Evolutionary conservation across 2,797 vertebrate species (phyloP).

Genomic region (Holocentrus rufus): DNA sequence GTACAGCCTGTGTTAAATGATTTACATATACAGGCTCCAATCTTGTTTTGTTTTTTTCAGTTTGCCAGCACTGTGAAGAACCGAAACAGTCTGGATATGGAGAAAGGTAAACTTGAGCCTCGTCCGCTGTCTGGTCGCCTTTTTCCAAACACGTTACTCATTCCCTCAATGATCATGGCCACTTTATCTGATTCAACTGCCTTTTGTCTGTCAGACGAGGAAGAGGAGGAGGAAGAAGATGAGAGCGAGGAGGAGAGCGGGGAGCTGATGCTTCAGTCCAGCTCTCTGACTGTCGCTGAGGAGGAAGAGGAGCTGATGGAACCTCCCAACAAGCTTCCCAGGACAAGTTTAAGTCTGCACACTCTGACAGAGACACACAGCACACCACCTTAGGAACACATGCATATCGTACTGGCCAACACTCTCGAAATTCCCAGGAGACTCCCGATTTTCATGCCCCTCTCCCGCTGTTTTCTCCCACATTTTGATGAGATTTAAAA

Average conservation of each 20-base stretch:
- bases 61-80: conserved; percentile 88
- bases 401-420: background rate
- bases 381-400: conserved; percentile 49
- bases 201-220: conserved; percentile 76
- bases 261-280: conserved; percentile 83
- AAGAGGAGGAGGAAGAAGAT: conserved; percentile 93
- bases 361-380: conserved; percentile 55
- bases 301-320: conserved; percentile 84
- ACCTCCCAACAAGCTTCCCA: conserved; percentile 87
- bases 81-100: conserved; percentile 83
- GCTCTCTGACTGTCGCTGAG: conserved; percentile 70
- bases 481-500: no score
- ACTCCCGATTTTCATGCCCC: no score
- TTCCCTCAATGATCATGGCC: background rate
- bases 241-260: conserved; percentile 90
- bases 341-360: conserved; percentile 79
- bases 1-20: background rate
- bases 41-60: conserved; percentile 71
- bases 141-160: background rate
- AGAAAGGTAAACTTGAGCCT: conserved; percentile 85
- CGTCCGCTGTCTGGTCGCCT: background rate
- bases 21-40: background rate
- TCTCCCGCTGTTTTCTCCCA: no score
- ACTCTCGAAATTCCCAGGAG: background rate
- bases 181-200: background rate